Percentiles rank a stretch among this genome's conserved stretches.
These are phyloP conservation scores for Urosaurus nigricauda DNA, from an alignment of 2,797 vertebrate genomes.

Conservation along the genomic window DNA sequence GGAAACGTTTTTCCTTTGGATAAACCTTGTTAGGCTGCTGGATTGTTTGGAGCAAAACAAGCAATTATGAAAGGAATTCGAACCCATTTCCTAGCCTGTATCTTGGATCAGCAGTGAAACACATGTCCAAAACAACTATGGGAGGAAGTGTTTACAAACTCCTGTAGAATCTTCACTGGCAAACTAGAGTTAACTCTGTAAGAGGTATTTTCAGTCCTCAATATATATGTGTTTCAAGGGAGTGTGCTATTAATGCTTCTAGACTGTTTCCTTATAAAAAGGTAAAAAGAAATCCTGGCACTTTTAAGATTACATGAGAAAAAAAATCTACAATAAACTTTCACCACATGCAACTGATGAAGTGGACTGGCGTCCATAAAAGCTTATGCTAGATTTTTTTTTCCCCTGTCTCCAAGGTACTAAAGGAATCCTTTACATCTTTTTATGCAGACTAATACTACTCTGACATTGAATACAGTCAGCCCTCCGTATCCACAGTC, in stretches of 20 bases:
- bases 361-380: no score
- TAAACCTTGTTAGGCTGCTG: no score
- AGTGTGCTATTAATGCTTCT: neutral
- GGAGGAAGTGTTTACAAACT: neutral
- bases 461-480: neutral
- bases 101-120: neutral
- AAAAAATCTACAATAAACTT: no score
- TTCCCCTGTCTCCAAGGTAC: no score
- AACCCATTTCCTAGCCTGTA: neutral
- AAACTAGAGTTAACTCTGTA: neutral
- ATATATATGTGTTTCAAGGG: neutral
- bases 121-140: neutral
- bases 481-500: no score
- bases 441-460: neutral
- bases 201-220: neutral
- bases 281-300: no score
- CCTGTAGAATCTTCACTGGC: neutral
- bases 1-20: neutral
- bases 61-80: neutral
- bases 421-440: no score
- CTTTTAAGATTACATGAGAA: no score
- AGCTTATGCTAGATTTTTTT: no score
- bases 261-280: no score
- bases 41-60: neutral
- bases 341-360: no score